Evolutionary conservation across 2,113 vertebrate genomes (phyloP).

Genomic region (Accipiter cooperii): DNA sequence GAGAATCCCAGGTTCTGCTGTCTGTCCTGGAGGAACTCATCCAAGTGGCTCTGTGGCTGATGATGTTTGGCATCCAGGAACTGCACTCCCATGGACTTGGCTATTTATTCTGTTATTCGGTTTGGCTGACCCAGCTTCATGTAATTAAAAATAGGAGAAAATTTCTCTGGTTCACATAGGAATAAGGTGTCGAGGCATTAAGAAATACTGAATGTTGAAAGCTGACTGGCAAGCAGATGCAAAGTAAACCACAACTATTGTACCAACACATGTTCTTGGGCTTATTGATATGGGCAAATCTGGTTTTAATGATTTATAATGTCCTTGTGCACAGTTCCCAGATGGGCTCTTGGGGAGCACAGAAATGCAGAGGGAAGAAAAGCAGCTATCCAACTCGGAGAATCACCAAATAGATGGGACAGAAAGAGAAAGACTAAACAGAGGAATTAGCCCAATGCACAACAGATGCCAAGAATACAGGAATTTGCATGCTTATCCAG

Average conservation of each 20-base stretch:
- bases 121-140: not conserved
- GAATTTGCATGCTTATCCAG: not conserved
- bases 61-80: not conserved
- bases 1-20: not conserved
- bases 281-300: not conserved
- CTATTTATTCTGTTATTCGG: not conserved
- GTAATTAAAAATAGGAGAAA: not conserved
- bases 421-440: slow-evolving; percentile 11
- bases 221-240: slow-evolving; percentile 5
- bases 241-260: slow-evolving; percentile 32
- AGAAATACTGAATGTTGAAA: slow-evolving; percentile 41
- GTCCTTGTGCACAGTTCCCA: not conserved
- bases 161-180: not conserved
- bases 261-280: not conserved
- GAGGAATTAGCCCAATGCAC: not conserved
- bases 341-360: not conserved
- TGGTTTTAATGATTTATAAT: slow-evolving; percentile 12
- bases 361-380: not conserved
- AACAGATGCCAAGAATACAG: not conserved
- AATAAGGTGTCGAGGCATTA: not conserved
- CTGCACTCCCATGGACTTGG: not conserved
- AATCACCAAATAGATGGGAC: not conserved
- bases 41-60: not conserved
- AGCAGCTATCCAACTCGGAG: not conserved
- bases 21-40: not conserved